Conservation (phyloP, 2,888 invertebrate genomes). For the Diadegma fenestrale region DNA sequence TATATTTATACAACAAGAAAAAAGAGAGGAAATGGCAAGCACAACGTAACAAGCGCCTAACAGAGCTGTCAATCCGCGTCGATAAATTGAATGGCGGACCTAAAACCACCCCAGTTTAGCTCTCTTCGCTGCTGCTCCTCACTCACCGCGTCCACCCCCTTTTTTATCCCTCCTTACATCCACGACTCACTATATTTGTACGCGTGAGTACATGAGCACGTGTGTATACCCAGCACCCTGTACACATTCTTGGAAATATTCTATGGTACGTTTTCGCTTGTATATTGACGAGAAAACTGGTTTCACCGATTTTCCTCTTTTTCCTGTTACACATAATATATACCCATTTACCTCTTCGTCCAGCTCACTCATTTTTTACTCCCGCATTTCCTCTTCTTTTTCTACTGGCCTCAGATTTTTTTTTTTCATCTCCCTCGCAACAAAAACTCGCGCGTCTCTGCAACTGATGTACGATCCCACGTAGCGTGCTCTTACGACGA, state of each 20-base stretch:
- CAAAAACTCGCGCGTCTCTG: conserved; percentile 79
- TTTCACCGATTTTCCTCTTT: conserved; percentile 51
- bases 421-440: conserved; percentile 71
- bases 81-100: conserved; percentile 84
- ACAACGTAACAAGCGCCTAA: conserved; percentile 82
- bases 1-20: conserved; percentile 9
- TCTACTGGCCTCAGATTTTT: conserved; percentile 70
- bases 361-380: conserved; percentile 46
- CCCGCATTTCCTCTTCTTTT: conserved; percentile 49
- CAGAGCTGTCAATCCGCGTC: conserved; percentile 84
- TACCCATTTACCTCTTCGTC: conserved; percentile 42
- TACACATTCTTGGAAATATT: conserved; percentile 66
- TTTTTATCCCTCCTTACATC: conserved; percentile 29
- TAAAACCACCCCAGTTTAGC: conserved; percentile 81
- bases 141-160: conserved; percentile 54
- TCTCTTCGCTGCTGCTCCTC: conserved; percentile 74
- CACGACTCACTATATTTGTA: conserved; percentile 27
- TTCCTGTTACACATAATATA: conserved; percentile 38
- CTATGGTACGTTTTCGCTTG: conserved; percentile 71
- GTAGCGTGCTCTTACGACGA: conserved; percentile 22
- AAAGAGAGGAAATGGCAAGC: conserved; percentile 71
- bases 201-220: conserved; percentile 28
- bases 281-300: conserved; percentile 51
- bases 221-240: neutral
- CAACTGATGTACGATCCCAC: conserved; percentile 80